Percentiles rank a stretch among this genome's conserved stretches.
These are phyloP conservation scores for Mallateleia sp. DNA, from an alignment of 2,888 invertebrate genomes.

Conservation along the genomic window DNA sequence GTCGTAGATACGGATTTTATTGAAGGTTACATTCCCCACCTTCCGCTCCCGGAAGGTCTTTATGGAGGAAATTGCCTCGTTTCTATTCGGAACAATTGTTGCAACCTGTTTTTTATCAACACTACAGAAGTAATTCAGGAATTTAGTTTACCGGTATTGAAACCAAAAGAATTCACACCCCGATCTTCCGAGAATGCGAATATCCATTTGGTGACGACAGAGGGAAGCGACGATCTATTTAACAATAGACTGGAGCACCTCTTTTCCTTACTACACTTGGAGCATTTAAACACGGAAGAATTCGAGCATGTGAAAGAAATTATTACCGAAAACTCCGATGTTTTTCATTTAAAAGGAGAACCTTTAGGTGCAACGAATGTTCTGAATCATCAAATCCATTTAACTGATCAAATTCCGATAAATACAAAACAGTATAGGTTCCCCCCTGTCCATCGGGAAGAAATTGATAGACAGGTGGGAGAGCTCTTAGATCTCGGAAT, in stretches of 20 bases:
- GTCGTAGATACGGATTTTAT: neutral
- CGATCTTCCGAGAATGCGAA: neutral
- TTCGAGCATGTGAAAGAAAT: neutral
- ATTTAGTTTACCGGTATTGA: neutral
- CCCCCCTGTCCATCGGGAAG: constrained; percentile 28
- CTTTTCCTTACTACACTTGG: neutral
- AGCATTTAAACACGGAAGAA: neutral
- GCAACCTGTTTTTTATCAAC: constrained; percentile 28
- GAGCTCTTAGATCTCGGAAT: constrained; percentile 12
- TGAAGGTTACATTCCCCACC: neutral
- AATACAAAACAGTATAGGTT: constrained; percentile 35
- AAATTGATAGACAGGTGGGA: constrained; percentile 26
- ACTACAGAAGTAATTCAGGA: neutral
- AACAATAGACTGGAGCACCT: neutral
- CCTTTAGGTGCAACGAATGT: neutral
- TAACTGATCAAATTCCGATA: no score
- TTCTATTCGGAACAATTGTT: neutral
- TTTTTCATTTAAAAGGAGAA: constrained; percentile 4
- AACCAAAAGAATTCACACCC: no score
- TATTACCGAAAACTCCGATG: neutral
- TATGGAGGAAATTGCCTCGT: constrained; percentile 28
- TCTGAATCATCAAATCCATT: no score
- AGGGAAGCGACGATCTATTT: no score
- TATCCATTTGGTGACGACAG: no score
- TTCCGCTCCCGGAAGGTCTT: neutral